Percentiles rank a stretch among this genome's conserved stretches.
These are phyloP conservation scores for Poecilia wingei DNA, from an alignment of 2,797 vertebrate genomes.

Conservation along the genomic window DNA sequence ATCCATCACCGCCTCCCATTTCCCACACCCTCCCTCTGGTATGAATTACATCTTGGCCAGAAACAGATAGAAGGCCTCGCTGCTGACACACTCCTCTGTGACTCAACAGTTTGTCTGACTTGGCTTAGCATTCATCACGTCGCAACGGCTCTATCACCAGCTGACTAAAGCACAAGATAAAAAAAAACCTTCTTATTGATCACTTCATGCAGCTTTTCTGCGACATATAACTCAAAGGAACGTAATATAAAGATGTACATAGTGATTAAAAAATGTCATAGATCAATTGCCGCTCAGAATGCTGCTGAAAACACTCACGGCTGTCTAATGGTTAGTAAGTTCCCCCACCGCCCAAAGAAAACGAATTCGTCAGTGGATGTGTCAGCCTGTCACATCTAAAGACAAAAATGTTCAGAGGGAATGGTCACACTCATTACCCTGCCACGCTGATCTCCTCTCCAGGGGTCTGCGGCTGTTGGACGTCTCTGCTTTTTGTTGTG, in stretches of 20 bases:
- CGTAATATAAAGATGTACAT: conserved; percentile 32
- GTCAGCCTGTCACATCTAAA: neutral
- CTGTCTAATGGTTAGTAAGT: neutral
- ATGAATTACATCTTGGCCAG: conserved; percentile 48
- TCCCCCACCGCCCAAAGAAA: neutral
- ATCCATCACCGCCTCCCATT: conserved; percentile 69
- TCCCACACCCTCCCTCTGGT: conserved; percentile 20
- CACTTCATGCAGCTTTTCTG: conserved; percentile 26
- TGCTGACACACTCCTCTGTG: conserved; percentile 66
- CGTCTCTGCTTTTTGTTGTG: neutral
- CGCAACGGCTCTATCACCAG: conserved; percentile 51
- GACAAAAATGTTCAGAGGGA: neutral
- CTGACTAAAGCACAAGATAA: conserved; percentile 30
- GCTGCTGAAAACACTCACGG: conserved; percentile 1
- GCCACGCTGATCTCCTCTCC: conserved; percentile 5
- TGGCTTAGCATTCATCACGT: conserved; percentile 60
- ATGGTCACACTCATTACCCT: conserved; percentile 2
- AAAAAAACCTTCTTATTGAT: conserved; percentile 37
- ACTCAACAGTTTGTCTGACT: conserved; percentile 73
- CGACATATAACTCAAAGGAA: conserved; percentile 34
- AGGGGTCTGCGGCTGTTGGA: conserved; percentile 1
- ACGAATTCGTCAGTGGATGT: neutral
- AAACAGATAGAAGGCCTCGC: conserved; percentile 52
- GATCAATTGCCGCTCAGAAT: conserved; percentile 29
- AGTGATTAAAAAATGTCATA: neutral